Conservation (phyloP, 1,140 invertebrate genomes). For the Rhyacophila brunnea region DNA sequence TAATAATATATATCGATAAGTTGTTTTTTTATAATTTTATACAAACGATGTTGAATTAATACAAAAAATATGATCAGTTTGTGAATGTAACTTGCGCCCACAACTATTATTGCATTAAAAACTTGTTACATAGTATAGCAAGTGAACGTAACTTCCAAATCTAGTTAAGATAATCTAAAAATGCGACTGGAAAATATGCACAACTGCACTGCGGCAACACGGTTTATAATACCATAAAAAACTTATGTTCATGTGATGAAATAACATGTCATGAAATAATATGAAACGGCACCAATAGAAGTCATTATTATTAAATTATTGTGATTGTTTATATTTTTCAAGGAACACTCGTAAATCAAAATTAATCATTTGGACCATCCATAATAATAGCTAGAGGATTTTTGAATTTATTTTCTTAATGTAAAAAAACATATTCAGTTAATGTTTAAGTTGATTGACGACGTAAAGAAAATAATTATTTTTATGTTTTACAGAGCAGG, state of each 20-base stretch:
- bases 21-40: too few relatives aligned
- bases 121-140: background rate
- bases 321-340: constrained; percentile 1
- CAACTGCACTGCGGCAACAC: constrained; percentile 15
- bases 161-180: constrained; percentile 11
- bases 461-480: constrained; percentile 8
- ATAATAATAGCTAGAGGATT: constrained; percentile 21
- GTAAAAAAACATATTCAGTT: constrained; percentile 11
- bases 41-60: too few relatives aligned
- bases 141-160: constrained; percentile 12
- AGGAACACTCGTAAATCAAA: constrained; percentile 14
- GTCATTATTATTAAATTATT: constrained; percentile 3
- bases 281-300: constrained; percentile 5
- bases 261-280: background rate
- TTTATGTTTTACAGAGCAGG: constrained; percentile 27
- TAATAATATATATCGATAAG: too few relatives aligned
- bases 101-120: background rate
- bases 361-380: constrained; percentile 8
- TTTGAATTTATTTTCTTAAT: constrained; percentile 20
- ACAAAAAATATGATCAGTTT: too few relatives aligned
- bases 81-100: too few relatives aligned
- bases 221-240: constrained; percentile 2
- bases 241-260: background rate
- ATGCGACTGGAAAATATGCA: constrained; percentile 20
- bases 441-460: constrained; percentile 3